Evolutionary conservation across 2,888 invertebrate species (phyloP).

Genomic region (Leuctra nigra): DNA sequence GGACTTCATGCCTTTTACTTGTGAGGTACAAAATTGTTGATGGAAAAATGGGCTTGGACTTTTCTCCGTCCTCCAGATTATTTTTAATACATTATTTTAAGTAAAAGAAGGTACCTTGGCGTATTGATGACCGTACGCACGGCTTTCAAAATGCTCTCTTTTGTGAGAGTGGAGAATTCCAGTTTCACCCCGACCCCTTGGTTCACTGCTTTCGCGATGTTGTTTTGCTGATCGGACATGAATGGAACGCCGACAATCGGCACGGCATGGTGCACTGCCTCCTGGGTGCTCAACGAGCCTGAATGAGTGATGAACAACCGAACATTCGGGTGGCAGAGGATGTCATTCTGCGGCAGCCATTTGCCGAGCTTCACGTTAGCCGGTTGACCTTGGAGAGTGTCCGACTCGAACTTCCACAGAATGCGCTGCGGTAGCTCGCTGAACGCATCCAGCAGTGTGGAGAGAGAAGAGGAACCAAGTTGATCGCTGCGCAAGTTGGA

Average conservation of each 20-base stretch:
- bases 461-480: slow-evolving; percentile 31
- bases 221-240: slow-evolving; percentile 43
- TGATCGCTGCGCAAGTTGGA: slow-evolving; percentile 35
- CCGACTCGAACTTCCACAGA: slow-evolving; percentile 42
- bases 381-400: slow-evolving; percentile 34
- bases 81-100: no score
- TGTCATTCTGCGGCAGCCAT: slow-evolving; percentile 45
- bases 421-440: slow-evolving; percentile 37
- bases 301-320: slow-evolving; percentile 45
- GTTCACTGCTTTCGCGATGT: slow-evolving; percentile 34
- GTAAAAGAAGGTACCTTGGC: no score
- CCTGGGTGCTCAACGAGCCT: slow-evolving; percentile 44
- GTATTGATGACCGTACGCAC: slow-evolving; percentile 24
- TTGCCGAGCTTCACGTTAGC: slow-evolving; percentile 36
- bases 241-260: slow-evolving; percentile 47
- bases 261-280: slow-evolving; percentile 43
- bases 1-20: no score
- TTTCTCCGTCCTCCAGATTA: no score
- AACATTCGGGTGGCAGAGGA: slow-evolving; percentile 41
- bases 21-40: no score
- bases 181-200: slow-evolving; percentile 37
- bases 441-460: slow-evolving; percentile 32
- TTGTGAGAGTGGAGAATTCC: slow-evolving; percentile 30
- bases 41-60: no score
- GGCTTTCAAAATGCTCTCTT: slow-evolving; percentile 32